Percentiles rank a stretch among this genome's conserved stretches.
These are phyloP conservation scores for Dugesia japonica DNA, from an alignment of 2,888 invertebrate genomes.

Conservation along the genomic window DNA sequence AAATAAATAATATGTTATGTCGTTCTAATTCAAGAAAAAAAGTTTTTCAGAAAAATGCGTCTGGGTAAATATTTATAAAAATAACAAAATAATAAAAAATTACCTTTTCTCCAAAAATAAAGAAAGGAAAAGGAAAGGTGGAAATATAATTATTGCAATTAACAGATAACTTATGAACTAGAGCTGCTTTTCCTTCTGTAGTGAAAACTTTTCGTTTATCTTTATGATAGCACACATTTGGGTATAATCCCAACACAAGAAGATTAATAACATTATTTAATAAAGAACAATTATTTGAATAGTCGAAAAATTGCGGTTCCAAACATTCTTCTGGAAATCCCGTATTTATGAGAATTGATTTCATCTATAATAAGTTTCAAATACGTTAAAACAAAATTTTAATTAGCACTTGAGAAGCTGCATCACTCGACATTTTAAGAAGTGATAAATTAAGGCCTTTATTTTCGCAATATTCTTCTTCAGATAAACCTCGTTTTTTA, in stretches of 20 bases:
- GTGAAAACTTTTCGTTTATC: constrained; percentile 75
- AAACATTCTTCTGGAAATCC: constrained; percentile 29
- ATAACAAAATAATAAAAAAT: too few relatives aligned
- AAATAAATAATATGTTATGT: too few relatives aligned
- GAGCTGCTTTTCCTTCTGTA: constrained; percentile 69
- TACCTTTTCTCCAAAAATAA: constrained; percentile 88
- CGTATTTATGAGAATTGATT: constrained; percentile 23
- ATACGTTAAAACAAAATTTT: too few relatives aligned
- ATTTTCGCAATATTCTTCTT: constrained; percentile 70
- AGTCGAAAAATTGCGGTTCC: background rate
- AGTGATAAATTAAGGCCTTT: constrained; percentile 75
- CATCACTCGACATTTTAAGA: constrained; percentile 74
- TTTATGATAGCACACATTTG: constrained; percentile 83
- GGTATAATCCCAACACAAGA: constrained; percentile 77
- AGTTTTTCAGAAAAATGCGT: too few relatives aligned
- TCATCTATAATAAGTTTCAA: constrained; percentile 22
- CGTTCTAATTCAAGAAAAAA: too few relatives aligned
- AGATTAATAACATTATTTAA: constrained; percentile 56
- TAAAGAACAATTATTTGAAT: background rate
- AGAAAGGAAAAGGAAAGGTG: constrained; percentile 80
- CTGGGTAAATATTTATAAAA: too few relatives aligned
- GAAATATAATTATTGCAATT: constrained; percentile 54
- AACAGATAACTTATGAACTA: constrained; percentile 88
- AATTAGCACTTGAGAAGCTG: constrained; percentile 47
- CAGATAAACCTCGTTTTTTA: constrained; percentile 52